These are phyloP conservation scores for Cepphus grylle DNA, from an alignment of 2,113 vertebrate species.

Conservation along the genomic window DNA sequence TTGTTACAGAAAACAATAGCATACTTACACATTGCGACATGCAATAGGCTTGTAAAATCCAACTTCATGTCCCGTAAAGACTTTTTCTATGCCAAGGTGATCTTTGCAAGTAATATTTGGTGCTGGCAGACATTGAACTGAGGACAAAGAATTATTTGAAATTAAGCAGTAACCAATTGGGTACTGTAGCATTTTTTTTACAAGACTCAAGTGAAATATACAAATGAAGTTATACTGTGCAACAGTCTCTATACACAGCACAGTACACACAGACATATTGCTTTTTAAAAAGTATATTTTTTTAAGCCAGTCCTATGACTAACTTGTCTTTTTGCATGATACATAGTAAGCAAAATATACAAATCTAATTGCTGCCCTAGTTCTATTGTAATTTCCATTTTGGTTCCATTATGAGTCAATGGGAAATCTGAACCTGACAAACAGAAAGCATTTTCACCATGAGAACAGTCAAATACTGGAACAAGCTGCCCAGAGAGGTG, in stretches of 20 bases:
- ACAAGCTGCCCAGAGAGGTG: not conserved
- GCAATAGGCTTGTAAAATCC: constrained; percentile 87
- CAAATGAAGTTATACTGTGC: not conserved
- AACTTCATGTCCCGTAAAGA: constrained; percentile 85
- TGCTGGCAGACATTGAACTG: constrained; percentile 91
- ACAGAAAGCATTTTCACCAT: not conserved
- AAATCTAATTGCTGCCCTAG: not conserved
- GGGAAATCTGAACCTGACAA: not conserved
- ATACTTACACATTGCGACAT: constrained; percentile 94
- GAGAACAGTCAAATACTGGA: not conserved
- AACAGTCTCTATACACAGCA: not conserved
- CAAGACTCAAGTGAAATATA: not conserved
- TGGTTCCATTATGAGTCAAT: not conserved
- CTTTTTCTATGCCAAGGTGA: constrained; percentile 81
- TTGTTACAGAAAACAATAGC: not conserved
- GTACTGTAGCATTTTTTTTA: not conserved
- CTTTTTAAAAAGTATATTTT: not conserved
- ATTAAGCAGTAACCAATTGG: not conserved
- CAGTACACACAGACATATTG: not conserved
- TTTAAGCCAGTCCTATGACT: not conserved
- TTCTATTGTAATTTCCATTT: not conserved
- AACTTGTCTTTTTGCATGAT: not conserved
- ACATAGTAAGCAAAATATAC: not conserved
- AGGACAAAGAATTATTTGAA: constrained; percentile 9
- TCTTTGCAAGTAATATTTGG: constrained; percentile 91